A percentile compares a stretch with the other conserved stretches of the same genome.
Conservation (phyloP, 2,797 vertebrate genomes). For the Oreonectes daqikongensis region DNA sequence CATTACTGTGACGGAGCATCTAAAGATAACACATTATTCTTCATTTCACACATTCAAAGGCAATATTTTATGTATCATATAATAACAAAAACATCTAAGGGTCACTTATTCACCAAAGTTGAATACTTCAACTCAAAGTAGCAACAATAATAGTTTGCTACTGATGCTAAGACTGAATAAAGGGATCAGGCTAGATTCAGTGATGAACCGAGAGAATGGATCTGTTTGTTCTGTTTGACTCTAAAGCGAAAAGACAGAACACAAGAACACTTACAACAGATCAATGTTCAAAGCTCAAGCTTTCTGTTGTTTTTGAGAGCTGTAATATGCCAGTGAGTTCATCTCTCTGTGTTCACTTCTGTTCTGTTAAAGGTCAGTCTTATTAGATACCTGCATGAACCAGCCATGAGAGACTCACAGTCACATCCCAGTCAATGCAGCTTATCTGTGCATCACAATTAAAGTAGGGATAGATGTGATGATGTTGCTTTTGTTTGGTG, state of each 20-base stretch:
- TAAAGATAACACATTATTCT: no score
- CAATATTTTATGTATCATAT: not conserved
- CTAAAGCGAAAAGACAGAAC: not conserved
- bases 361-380: slow-evolving; percentile 7
- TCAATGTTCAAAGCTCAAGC: slow-evolving; percentile 2
- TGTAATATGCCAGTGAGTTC: not conserved
- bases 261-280: not conserved
- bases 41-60: not conserved
- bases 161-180: not conserved
- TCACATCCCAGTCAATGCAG: not conserved
- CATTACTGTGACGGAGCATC: no score
- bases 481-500: no score
- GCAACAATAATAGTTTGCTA: no score
- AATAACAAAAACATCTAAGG: no score
- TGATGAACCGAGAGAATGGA: not conserved
- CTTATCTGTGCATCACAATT: slow-evolving; percentile 14
- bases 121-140: no score
- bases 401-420: not conserved
- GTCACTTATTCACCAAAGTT: no score
- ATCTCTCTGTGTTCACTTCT: not conserved
- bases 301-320: slow-evolving; percentile 4
- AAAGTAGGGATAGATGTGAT: not conserved
- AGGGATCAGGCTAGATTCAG: not conserved
- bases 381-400: slow-evolving; percentile 7
- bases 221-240: not conserved